Percentiles rank a stretch among this genome's conserved stretches.
These are phyloP conservation scores for Galago senegalensis DNA, from an alignment of 2,797 vertebrate species.

Conservation along the genomic window DNA sequence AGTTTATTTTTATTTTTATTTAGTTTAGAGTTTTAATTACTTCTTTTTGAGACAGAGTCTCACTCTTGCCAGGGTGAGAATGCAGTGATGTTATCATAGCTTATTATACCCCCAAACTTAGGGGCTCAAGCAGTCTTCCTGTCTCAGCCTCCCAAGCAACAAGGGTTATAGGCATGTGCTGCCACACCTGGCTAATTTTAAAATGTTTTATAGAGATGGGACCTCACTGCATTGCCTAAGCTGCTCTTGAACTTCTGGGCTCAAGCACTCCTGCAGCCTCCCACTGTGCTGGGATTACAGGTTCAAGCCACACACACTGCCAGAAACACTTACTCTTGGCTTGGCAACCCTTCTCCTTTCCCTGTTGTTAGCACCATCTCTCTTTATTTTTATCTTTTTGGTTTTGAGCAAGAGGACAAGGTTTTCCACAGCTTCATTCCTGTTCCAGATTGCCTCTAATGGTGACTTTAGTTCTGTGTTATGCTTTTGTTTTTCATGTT, in stretches of 20 bases:
- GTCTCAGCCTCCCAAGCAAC: no score
- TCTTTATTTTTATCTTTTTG: not conserved
- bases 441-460: not conserved
- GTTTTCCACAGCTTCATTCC: not conserved
- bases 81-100: no score
- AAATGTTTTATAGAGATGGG: no score
- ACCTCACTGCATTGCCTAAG: no score
- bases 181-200: no score
- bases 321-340: not conserved
- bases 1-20: not conserved
- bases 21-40: not conserved
- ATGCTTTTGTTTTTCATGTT: not conserved
- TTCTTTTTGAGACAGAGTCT: not conserved
- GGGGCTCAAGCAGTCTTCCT: no score
- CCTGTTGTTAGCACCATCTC: not conserved
- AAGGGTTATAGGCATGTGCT: no score
- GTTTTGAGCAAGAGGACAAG: not conserved
- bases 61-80: no score
- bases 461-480: slow-evolving; percentile 3
- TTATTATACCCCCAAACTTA: no score
- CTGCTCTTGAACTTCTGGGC: no score
- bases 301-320: no score
- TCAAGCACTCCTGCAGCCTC: not conserved
- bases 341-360: not conserved
- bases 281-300: no score